These are phyloP conservation scores for Sylvia atricapilla DNA, from an alignment of 2,113 vertebrate species.

Conservation along the genomic window DNA sequence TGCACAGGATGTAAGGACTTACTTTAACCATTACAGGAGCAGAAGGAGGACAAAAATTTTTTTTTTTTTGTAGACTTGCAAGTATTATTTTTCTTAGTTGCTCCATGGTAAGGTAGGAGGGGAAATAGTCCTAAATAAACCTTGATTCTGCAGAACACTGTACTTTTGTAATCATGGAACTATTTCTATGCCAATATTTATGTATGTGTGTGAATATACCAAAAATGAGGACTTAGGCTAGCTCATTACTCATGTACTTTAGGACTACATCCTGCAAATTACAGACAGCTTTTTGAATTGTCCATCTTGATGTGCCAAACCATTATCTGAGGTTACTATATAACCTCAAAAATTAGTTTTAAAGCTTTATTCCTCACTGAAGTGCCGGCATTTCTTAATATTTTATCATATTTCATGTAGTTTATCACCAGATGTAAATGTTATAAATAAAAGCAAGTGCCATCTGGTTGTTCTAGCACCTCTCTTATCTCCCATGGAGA, in stretches of 20 bases:
- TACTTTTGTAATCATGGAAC: not conserved
- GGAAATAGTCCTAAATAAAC: not conserved
- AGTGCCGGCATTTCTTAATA: not conserved
- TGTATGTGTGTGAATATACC: not conserved
- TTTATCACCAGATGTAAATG: not conserved
- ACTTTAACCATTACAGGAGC: not conserved
- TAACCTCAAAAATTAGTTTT: not conserved
- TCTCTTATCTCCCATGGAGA: constrained; percentile 3
- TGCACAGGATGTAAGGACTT: not conserved
- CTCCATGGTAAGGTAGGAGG: not conserved
- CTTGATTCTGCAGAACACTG: not conserved
- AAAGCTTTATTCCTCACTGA: not conserved
- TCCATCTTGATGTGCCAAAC: not conserved
- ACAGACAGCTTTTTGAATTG: not conserved
- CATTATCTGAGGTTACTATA: not conserved
- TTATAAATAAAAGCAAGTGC: constrained; percentile 46
- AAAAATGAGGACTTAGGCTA: not conserved
- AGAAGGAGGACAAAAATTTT: not conserved
- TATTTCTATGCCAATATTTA: not conserved
- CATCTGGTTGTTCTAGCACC: constrained; percentile 55
- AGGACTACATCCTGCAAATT: not conserved
- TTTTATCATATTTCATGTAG: not conserved
- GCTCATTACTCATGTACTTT: not conserved
- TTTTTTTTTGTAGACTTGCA: not conserved
- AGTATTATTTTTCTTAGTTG: not conserved